Evolutionary conservation across 2,888 invertebrate species (phyloP).

Genomic region (Lepeophtheirus nordmannii): DNA sequence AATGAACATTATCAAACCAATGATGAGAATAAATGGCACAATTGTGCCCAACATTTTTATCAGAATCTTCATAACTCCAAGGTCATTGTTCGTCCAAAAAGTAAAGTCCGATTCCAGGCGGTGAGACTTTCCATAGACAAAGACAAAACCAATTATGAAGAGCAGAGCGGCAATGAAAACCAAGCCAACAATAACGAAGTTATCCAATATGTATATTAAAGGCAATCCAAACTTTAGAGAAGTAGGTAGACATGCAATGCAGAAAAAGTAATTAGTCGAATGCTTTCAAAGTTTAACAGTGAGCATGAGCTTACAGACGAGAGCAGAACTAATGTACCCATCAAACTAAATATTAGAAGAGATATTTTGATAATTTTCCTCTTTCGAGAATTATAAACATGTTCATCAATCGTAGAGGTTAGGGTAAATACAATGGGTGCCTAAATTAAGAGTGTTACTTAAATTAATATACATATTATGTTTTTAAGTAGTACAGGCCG

Average conservation of each 20-base stretch:
- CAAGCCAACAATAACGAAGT: not conserved
- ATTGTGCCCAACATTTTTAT: not conserved
- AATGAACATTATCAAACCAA: not conserved
- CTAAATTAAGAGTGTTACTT: not conserved
- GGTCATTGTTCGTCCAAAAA: slow-evolving; percentile 2
- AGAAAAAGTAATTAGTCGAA: not conserved
- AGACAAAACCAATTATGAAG: not conserved
- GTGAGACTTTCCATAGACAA: not conserved
- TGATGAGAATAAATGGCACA: not conserved
- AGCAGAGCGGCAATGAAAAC: not conserved
- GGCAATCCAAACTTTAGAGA: not conserved
- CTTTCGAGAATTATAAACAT: not conserved
- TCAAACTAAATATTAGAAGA: not conserved
- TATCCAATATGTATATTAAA: not conserved
- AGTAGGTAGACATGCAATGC: not conserved
- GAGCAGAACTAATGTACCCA: not conserved
- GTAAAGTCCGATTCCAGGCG: not conserved
- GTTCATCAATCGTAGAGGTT: not conserved
- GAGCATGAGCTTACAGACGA: not conserved
- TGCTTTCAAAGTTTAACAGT: not conserved
- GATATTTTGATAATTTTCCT: not conserved
- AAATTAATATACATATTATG: too few species aligned
- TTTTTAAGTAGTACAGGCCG: too few species aligned
- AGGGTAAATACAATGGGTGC: not conserved
- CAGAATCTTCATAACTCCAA: not conserved